phyloP scores from a whole-genome alignment of 1,140 invertebrate genomes.

The Cecropterus lyciades region DNA sequence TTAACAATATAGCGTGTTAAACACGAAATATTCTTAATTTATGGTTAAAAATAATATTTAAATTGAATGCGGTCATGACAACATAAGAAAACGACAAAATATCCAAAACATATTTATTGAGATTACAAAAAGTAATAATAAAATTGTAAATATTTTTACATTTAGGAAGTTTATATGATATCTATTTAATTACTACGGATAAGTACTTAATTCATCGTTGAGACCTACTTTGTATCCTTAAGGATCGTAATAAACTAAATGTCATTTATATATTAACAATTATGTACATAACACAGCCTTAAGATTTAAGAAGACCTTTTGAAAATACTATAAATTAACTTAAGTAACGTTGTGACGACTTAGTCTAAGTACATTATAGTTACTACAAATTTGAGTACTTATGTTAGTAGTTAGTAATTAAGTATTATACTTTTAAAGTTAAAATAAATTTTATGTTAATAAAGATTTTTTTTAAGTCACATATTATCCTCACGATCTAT shows the following conservation, averaged over 20 bases:
- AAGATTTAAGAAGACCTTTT: slow-evolving; percentile 64
- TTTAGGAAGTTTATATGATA: too few relatives aligned
- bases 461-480: not conserved
- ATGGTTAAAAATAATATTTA: too few relatives aligned
- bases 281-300: slow-evolving; percentile 70
- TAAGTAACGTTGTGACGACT: slow-evolving; percentile 74
- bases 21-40: too few relatives aligned
- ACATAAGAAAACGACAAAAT: too few relatives aligned
- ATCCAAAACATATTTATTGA: too few relatives aligned
- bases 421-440: not conserved
- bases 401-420: slow-evolving; percentile 24
- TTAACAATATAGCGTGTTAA: too few relatives aligned
- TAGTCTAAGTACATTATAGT: slow-evolving; percentile 41
- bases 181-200: not conserved
- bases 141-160: too few relatives aligned
- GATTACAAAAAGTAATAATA: too few relatives aligned
- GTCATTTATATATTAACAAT: slow-evolving; percentile 50
- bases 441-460: slow-evolving; percentile 18
- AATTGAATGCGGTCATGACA: too few relatives aligned
- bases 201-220: not conserved
- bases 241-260: too few relatives aligned
- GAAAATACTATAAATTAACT: slow-evolving; percentile 53
- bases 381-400: slow-evolving; percentile 47
- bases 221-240: not conserved
- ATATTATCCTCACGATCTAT: too few relatives aligned